Percentiles rank a stretch among this genome's conserved stretches.
Evolutionary conservation across 2,113 vertebrate genomes (phyloP).

Genomic region (Willisornis vidua): DNA sequence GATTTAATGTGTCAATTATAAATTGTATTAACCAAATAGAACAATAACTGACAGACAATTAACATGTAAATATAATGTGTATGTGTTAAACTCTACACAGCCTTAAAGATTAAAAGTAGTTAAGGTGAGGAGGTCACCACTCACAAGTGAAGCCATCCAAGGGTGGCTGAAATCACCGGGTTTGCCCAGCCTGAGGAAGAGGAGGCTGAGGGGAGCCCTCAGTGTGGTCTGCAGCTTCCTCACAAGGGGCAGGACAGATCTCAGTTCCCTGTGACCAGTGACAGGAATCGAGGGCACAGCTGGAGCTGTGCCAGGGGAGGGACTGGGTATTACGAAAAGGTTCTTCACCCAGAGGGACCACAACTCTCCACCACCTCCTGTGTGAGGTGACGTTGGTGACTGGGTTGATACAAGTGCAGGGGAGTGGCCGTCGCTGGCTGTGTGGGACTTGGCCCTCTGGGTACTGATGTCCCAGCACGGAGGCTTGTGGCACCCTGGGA

Average conservation of each 20-base stretch:
- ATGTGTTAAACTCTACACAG: background rate
- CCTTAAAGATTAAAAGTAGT: background rate
- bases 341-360: background rate
- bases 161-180: background rate
- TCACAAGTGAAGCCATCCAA: background rate
- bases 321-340: background rate
- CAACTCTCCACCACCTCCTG: background rate
- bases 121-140: background rate
- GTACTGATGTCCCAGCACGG: background rate
- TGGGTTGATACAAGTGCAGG: fast-evolving
- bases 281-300: fast-evolving
- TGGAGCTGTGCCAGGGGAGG: background rate
- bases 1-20: background rate
- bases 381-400: background rate
- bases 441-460: background rate
- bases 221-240: background rate
- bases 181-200: background rate
- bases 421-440: background rate
- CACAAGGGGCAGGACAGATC: background rate
- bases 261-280: background rate
- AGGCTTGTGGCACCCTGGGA: background rate
- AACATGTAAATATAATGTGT: background rate
- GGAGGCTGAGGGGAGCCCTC: background rate
- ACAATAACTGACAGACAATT: background rate
- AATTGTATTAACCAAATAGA: background rate